These are phyloP conservation scores for Characodon lateralis DNA, from an alignment of 2,797 vertebrate species.

Conservation along the genomic window DNA sequence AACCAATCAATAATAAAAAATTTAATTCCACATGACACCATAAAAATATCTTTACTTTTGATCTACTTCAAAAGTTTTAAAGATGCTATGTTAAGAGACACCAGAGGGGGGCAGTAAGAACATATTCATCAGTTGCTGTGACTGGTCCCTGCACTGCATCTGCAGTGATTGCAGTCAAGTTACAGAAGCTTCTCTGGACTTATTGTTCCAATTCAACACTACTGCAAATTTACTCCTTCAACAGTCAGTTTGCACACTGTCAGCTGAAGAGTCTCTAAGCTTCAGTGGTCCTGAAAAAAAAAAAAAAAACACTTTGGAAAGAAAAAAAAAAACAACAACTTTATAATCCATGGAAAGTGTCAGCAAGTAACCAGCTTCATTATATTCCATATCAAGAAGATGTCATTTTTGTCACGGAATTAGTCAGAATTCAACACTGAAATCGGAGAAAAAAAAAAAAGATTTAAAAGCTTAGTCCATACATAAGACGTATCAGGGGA, in stretches of 20 bases:
- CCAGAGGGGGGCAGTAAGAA: constrained; percentile 67
- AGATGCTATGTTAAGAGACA: constrained; percentile 16
- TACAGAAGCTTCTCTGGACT: constrained; percentile 36
- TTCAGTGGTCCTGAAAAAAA: background rate
- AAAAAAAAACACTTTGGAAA: background rate
- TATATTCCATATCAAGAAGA: too few species aligned
- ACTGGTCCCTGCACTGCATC: constrained; percentile 69
- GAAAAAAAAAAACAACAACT: background rate
- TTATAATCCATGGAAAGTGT: background rate
- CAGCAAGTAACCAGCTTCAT: background rate
- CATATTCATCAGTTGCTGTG: constrained; percentile 35
- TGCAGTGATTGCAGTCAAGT: constrained; percentile 60
- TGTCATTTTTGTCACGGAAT: background rate
- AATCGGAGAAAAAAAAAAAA: background rate
- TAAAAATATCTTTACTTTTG: background rate
- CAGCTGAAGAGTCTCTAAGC: background rate
- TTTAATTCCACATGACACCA: background rate
- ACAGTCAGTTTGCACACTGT: constrained; percentile 1
- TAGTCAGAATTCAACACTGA: background rate
- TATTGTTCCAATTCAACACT: constrained; percentile 41
- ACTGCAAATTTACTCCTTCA: constrained; percentile 32
- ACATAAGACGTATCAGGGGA: too few species aligned
- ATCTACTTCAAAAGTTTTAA: background rate
- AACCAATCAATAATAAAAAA: background rate
- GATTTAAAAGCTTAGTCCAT: background rate